These are phyloP conservation scores for Microctonus brassicae DNA, from an alignment of 2,888 invertebrate species.

Conservation along the genomic window DNA sequence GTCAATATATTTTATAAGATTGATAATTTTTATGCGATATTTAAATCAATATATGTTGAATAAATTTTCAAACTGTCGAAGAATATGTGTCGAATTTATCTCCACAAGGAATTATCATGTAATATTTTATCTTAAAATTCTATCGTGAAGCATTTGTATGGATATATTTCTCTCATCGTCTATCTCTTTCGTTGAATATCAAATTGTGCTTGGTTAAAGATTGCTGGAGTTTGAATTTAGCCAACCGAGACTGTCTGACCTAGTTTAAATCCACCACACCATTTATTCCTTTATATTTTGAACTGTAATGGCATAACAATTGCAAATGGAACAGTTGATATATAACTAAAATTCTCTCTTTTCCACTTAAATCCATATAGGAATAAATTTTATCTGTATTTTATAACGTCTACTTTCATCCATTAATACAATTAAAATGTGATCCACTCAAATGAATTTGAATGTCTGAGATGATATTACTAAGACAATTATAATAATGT, in stretches of 20 bases:
- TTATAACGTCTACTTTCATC: neutral
- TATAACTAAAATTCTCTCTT: conserved; percentile 5
- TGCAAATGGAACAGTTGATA: neutral
- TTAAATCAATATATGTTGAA: conserved; percentile 27
- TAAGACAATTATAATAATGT: neutral
- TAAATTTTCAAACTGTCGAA: neutral
- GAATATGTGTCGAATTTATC: neutral
- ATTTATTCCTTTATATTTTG: conserved; percentile 29
- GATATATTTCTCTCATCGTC: neutral
- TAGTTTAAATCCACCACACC: conserved; percentile 25
- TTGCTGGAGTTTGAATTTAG: conserved; percentile 36
- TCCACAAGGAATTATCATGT: neutral
- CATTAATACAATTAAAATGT: conserved; percentile 32
- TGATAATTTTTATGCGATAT: conserved; percentile 28
- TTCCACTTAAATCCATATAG: neutral
- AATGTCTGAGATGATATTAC: conserved; percentile 35
- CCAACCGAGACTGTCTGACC: conserved; percentile 39
- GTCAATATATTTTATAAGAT: conserved; percentile 14
- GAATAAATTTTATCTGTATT: neutral
- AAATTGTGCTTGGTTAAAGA: conserved; percentile 7
- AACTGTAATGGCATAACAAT: neutral
- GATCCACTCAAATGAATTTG: conserved; percentile 12
- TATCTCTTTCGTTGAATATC: conserved; percentile 29
- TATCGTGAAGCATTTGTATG: neutral
- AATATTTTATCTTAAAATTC: neutral